phyloP scores from a whole-genome alignment of 1,140 invertebrate genomes.

The Schlechtendalia chinensis region DNA sequence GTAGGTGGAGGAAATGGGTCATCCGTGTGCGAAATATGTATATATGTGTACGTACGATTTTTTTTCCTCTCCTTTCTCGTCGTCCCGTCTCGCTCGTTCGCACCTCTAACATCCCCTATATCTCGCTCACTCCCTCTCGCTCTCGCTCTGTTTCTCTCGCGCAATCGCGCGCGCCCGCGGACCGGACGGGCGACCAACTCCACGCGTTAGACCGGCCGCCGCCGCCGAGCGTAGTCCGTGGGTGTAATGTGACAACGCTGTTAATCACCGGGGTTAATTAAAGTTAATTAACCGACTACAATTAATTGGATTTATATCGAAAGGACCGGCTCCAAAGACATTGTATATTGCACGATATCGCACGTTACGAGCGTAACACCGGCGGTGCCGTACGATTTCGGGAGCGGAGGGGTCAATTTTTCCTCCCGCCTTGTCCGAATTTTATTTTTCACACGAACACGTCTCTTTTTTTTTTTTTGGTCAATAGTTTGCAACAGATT shows the following conservation, averaged over 20 bases:
- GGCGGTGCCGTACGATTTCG: too few relatives aligned
- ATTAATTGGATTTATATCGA: constrained; percentile 39
- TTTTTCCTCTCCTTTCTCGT: not conserved
- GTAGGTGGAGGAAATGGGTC: constrained; percentile 49
- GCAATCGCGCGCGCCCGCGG: not conserved
- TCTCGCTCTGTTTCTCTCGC: too few relatives aligned
- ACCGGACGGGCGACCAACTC: not conserved
- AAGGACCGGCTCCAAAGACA: not conserved
- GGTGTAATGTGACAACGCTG: constrained; percentile 11
- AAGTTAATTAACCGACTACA: constrained; percentile 7
- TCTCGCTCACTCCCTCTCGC: not conserved
- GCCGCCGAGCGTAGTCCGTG: not conserved
- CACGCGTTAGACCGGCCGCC: not conserved
- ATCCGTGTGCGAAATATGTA: constrained; percentile 45
- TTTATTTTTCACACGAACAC: too few relatives aligned
- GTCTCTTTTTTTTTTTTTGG: too few relatives aligned
- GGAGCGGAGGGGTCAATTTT: too few relatives aligned
- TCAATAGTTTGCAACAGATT: too few relatives aligned
- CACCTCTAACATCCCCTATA: not conserved
- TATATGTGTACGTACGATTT: not conserved
- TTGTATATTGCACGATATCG: too few relatives aligned
- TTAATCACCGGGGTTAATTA: constrained; percentile 36
- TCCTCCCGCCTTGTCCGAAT: too few relatives aligned
- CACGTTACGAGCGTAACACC: too few relatives aligned
- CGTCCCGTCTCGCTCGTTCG: not conserved